Conservation (phyloP, 2,113 vertebrate species). For the Zapus hudsonius region DNA sequence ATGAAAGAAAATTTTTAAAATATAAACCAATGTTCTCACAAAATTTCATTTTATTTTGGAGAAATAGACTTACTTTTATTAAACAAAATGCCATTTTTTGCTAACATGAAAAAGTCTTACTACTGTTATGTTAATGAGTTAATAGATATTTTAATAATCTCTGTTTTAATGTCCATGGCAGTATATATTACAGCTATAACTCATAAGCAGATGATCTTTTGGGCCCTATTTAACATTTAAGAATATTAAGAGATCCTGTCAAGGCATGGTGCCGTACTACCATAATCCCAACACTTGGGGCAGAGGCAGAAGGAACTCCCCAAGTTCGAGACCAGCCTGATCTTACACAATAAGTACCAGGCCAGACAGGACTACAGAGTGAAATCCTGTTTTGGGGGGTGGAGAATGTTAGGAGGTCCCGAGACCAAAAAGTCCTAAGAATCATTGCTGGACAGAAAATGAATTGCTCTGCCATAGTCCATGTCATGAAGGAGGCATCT, state of each 20-base stretch:
- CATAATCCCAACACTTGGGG: not conserved
- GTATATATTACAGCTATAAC: not conserved
- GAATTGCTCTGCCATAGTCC: not conserved
- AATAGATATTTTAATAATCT: slow-evolving; percentile 32
- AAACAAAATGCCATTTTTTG: not conserved
- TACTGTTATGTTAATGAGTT: slow-evolving; percentile 9
- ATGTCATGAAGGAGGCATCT: not conserved
- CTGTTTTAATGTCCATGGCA: slow-evolving; percentile 38
- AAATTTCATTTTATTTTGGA: slow-evolving; percentile 44
- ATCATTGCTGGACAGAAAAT: not conserved
- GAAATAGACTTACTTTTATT: slow-evolving; percentile 18
- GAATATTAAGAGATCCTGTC: not conserved
- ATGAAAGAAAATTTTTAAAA: not conserved
- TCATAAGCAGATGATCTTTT: slow-evolving; percentile 1
- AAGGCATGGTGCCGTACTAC: not conserved
- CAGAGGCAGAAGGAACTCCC: too few species aligned
- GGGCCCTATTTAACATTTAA: not conserved
- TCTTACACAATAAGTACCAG: too few species aligned
- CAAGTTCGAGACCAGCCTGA: too few species aligned
- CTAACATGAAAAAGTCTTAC: slow-evolving; percentile 19
- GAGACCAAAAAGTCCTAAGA: not conserved
- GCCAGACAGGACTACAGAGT: too few species aligned
- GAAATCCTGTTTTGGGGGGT: too few species aligned
- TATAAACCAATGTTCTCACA: not conserved
- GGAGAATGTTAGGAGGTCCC: not conserved